Base-by-base conservation (phyloP, 2,888 invertebrate species). In the Caenorhabditis sp. region DNA sequence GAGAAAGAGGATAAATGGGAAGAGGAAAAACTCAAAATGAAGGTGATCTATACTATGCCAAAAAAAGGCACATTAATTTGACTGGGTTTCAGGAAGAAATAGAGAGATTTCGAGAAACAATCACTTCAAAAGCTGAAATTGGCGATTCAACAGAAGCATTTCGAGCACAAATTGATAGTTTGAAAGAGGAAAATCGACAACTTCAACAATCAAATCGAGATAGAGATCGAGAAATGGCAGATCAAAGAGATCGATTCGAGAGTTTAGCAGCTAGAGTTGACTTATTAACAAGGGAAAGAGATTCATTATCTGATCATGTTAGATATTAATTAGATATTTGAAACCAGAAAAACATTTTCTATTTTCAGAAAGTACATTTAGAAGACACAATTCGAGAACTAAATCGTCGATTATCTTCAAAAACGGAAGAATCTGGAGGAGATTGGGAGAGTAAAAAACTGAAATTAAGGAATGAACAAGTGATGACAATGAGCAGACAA, bases 1-100 rank as follows among this genome's bases (percentile, higher is more conserved):
- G 85, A 85, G 58, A 80, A 77, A 36, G 85, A 85, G 67, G 83
- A 84, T 67, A 81, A 79, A 63, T 85, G 85, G 85, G 83, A 85
- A 26, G 76, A 80, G 59, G 81, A 84, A 59, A 68, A 80, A 26
- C 65, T 77, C n/a, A 56, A 63, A 17, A 69, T 86, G 58, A 84
- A 79, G 66, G 43, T 43, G 7, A 36, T 5, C 10, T 36, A 8
- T 36, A 8, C 10, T 36, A 8, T 36, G 31, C 31, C 31, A 31
- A 10, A 31, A 31, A 31, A 31, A 31, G 31, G 31, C 31, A 4
- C 31, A 31, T 31, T 31, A 31, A 31, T 31, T 10, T 31, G 5
- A 31, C 4, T 7, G 10, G 17, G 2, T 43, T 43, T 14, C 43
- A 43, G 43, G 82, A 78, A 54, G 85, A 86, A 65, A 69, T 87